A percentile compares a stretch with the other conserved stretches of the same genome.
These are phyloP conservation scores for Netelia fuscicornis DNA, from an alignment of 2,888 invertebrate genomes.

Conservation along the genomic window DNA sequence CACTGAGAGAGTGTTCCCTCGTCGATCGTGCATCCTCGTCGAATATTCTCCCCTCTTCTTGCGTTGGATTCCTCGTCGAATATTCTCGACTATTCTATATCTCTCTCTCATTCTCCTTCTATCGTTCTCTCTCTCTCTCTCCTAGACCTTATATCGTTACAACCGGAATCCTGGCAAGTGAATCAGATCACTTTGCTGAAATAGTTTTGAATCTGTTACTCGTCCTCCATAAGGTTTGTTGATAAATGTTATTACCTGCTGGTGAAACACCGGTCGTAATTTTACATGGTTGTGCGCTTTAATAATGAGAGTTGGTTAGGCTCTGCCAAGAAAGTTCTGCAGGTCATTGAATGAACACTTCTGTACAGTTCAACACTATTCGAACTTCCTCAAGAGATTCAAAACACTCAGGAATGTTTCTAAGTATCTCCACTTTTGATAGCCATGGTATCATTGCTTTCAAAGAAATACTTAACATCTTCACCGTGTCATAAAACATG, in stretches of 20 bases:
- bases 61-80: no score
- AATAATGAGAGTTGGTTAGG: conserved; percentile 65
- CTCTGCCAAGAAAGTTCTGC: conserved; percentile 62
- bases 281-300: conserved; percentile 66
- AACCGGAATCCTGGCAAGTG: conserved; percentile 7
- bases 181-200: conserved; percentile 49
- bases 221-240: conserved; percentile 68
- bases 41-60: no score
- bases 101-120: no score
- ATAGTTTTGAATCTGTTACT: conserved; percentile 69
- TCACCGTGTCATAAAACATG: not conserved
- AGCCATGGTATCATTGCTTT: not conserved
- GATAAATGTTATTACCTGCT: conserved; percentile 63
- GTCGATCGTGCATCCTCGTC: no score
- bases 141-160: no score
- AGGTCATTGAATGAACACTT: conserved; percentile 65
- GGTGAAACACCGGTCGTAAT: conserved; percentile 67
- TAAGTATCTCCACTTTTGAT: conserved; percentile 55
- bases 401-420: conserved; percentile 70
- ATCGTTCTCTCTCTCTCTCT: no score
- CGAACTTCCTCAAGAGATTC: conserved; percentile 60
- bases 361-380: conserved; percentile 70
- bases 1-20: no score
- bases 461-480: not conserved
- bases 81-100: no score